phyloP scores from a whole-genome alignment of 2,113 vertebrate species.

The Oryzias curvinotus region DNA sequence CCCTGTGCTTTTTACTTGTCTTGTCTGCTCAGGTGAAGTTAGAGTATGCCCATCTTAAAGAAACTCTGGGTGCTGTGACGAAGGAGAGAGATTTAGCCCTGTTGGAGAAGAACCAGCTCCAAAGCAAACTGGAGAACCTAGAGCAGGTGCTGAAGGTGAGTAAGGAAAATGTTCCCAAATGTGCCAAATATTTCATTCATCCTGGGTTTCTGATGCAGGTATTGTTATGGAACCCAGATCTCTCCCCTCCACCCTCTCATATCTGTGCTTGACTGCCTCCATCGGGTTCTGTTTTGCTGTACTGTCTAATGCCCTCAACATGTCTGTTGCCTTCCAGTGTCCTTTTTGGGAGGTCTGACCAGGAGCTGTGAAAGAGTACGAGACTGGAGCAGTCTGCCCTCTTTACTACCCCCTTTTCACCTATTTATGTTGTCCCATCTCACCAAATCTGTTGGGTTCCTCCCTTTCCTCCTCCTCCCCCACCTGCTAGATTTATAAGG shows the following conservation, averaged over 20 bases:
- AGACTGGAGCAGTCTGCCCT: constrained; percentile 62
- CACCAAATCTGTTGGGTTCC: constrained; percentile 24
- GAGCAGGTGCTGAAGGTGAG: constrained; percentile 99
- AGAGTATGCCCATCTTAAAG: constrained; percentile 84
- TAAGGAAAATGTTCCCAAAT: constrained; percentile 7
- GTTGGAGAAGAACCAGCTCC: constrained; percentile 87
- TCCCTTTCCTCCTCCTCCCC: constrained; percentile 28
- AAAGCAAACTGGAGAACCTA: constrained; percentile 99
- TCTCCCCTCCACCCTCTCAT: constrained; percentile 27
- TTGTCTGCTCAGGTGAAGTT: constrained; percentile 82
- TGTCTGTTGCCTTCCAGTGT: constrained; percentile 76
- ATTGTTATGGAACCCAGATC: constrained; percentile 31
- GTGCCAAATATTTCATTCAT: not conserved
- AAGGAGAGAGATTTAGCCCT: constrained; percentile 86
- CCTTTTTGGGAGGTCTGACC: constrained; percentile 65
- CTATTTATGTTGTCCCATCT: constrained; percentile 41
- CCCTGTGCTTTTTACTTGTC: constrained; percentile 23
- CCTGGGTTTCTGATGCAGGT: constrained; percentile 29
- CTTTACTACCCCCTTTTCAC: constrained; percentile 32
- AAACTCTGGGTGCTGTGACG: constrained; percentile 82
- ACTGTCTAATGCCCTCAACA: constrained; percentile 66
- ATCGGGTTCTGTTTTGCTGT: constrained; percentile 41
- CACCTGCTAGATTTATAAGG: constrained; percentile 64
- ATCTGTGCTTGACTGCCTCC: constrained; percentile 46
- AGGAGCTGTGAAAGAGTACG: constrained; percentile 71